Evolutionary conservation across 2,888 invertebrate species (phyloP).

Genomic region (Epirrita christyi): DNA sequence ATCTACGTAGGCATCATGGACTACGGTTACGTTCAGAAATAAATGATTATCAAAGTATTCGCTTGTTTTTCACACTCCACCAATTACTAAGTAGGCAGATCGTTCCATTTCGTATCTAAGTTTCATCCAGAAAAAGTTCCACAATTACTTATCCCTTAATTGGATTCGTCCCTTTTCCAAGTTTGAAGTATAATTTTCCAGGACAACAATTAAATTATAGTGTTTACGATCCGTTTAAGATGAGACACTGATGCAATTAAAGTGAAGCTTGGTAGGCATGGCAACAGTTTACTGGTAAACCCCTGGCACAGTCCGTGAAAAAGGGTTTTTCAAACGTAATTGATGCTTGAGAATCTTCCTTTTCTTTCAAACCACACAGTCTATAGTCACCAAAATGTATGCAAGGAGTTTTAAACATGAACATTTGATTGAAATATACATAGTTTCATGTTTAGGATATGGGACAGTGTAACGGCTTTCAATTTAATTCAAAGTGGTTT

Average conservation of each 20-base stretch:
- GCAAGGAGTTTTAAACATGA: too few species aligned
- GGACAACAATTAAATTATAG: slow-evolving; percentile 43
- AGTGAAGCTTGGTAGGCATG: slow-evolving; percentile 23
- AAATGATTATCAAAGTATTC: neutral
- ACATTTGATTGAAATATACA: too few species aligned
- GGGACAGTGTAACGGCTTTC: too few species aligned
- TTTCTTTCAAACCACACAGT: too few species aligned
- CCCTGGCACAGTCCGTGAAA: neutral
- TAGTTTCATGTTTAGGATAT: too few species aligned
- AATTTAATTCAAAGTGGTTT: too few species aligned
- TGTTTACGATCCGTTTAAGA: slow-evolving; percentile 52
- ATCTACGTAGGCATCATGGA: neutral
- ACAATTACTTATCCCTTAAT: slow-evolving; percentile 37
- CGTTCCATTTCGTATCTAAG: slow-evolving; percentile 31
- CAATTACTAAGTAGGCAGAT: slow-evolving; percentile 26
- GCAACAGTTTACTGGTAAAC: slow-evolving; percentile 2
- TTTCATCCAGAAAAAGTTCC: slow-evolving; percentile 34
- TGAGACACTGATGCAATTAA: slow-evolving; percentile 54
- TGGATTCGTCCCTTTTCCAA: slow-evolving; percentile 38
- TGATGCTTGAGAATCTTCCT: too few species aligned
- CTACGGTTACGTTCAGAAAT: neutral
- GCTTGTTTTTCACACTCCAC: slow-evolving; percentile 11
- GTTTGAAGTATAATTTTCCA: slow-evolving; percentile 38
- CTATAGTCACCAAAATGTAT: too few species aligned
- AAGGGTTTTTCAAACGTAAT: too few species aligned